phyloP scores from a whole-genome alignment of 2,888 invertebrate genomes.

The Euplagia quadripunctaria region DNA sequence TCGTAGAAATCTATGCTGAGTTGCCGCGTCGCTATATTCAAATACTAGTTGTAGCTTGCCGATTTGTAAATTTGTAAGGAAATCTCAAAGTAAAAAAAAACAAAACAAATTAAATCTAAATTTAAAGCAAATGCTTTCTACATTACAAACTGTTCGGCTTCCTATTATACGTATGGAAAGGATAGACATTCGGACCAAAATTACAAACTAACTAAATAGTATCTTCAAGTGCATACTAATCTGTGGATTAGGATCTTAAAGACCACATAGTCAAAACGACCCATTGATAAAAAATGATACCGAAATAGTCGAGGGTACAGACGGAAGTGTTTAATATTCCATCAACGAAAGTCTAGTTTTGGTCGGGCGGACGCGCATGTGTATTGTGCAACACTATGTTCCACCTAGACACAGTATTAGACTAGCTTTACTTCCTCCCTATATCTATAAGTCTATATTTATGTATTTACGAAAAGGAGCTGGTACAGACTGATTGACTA shows the following conservation, averaged over 20 bases:
- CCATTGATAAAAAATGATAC: slow-evolving; percentile 25
- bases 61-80: not conserved
- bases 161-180: not conserved
- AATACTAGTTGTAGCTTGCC: not conserved
- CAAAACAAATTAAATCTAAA: too few species aligned
- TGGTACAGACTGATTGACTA: not conserved
- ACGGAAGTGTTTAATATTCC: slow-evolving; percentile 61
- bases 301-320: slow-evolving; percentile 36
- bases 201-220: slow-evolving; percentile 16
- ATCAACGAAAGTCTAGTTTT: slow-evolving; percentile 57
- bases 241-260: slow-evolving; percentile 10
- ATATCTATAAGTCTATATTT: not conserved
- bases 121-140: too few species aligned
- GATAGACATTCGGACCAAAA: slow-evolving; percentile 1
- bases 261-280: slow-evolving; percentile 13
- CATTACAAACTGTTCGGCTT: not conserved
- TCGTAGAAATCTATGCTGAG: slow-evolving; percentile 3
- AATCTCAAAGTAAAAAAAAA: too few species aligned
- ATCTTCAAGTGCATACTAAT: slow-evolving; percentile 16
- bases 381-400: slow-evolving; percentile 38
- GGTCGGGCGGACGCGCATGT: slow-evolving; percentile 61
- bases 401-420: slow-evolving; percentile 38
- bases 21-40: not conserved
- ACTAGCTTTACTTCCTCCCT: slow-evolving; percentile 25
- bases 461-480: not conserved